Evolutionary conservation across 2,797 vertebrate species (phyloP).

Genomic region (Molossus molossus): DNA sequence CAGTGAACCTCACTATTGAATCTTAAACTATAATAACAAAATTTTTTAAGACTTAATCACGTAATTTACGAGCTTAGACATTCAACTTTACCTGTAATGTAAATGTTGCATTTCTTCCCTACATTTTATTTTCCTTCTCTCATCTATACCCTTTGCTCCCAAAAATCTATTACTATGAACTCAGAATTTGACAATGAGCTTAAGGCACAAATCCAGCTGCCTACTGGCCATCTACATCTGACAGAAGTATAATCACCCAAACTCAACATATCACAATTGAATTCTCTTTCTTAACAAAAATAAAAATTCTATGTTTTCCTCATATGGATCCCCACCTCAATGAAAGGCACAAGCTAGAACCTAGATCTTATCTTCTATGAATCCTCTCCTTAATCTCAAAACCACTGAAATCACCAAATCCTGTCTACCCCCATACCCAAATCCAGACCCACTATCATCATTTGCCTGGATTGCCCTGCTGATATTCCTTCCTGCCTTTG

Average conservation of each 20-base stretch:
- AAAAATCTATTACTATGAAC: conserved; percentile 57
- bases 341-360: conserved; percentile 6
- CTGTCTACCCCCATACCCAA: conserved; percentile 1
- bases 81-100: conserved; percentile 21
- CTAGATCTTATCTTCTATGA: conserved; percentile 1
- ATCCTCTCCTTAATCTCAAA: conserved; percentile 46
- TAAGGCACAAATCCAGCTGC: conserved; percentile 53
- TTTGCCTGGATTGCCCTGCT: background rate
- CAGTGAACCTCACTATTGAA: conserved; percentile 40
- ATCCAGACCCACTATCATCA: conserved; percentile 16
- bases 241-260: conserved; percentile 20
- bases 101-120: conserved; percentile 46
- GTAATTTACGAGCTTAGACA: conserved; percentile 31
- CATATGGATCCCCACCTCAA: background rate
- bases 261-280: conserved; percentile 47
- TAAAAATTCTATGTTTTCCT: conserved; percentile 29
- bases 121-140: conserved; percentile 33
- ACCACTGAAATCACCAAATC: conserved; percentile 55
- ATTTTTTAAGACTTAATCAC: conserved; percentile 51
- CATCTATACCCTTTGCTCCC: background rate
- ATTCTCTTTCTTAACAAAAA: conserved; percentile 41
- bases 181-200: conserved; percentile 27
- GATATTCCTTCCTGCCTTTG: background rate
- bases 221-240: background rate
- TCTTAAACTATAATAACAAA: background rate